Conservation (phyloP, 2,888 invertebrate genomes). For the Villa cingulata region DNA sequence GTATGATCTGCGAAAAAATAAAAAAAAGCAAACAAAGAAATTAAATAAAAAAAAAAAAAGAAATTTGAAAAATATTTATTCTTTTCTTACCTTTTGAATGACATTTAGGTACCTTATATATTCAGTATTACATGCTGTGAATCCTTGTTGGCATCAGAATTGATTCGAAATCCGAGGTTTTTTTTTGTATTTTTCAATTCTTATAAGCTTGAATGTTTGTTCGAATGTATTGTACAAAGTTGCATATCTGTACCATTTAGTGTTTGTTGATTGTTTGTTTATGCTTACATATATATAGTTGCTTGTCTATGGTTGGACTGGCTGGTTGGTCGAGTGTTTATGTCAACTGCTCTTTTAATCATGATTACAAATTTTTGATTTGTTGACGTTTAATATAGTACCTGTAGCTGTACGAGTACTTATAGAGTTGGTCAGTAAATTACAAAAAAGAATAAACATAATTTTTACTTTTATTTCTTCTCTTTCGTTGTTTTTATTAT, state of each 20-base stretch:
- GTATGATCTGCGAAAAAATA: no score
- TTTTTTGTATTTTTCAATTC: no score
- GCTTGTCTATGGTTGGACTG: background rate
- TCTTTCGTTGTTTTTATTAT: no score
- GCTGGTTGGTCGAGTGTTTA: conserved; percentile 4
- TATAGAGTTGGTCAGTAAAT: background rate
- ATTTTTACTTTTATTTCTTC: no score
- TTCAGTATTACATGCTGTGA: conserved; percentile 5
- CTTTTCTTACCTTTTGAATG: background rate
- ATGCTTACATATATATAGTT: background rate
- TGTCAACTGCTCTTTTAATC: conserved; percentile 9
- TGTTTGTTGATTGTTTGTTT: no score
- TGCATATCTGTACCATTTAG: no score
- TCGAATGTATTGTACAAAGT: no score
- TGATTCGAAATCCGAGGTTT: conserved; percentile 5
- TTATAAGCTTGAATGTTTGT: no score
- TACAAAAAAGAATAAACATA: no score
- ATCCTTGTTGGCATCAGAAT: conserved; percentile 4
- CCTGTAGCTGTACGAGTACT: background rate
- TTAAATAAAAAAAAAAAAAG: no score
- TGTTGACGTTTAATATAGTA: conserved; percentile 3
- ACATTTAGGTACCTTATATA: background rate
- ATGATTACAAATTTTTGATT: conserved; percentile 8
- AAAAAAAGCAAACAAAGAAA: no score
- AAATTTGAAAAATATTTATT: background rate